Evolutionary conservation across 2,888 invertebrate species (phyloP).

Genomic region (Metellina segmentata): DNA sequence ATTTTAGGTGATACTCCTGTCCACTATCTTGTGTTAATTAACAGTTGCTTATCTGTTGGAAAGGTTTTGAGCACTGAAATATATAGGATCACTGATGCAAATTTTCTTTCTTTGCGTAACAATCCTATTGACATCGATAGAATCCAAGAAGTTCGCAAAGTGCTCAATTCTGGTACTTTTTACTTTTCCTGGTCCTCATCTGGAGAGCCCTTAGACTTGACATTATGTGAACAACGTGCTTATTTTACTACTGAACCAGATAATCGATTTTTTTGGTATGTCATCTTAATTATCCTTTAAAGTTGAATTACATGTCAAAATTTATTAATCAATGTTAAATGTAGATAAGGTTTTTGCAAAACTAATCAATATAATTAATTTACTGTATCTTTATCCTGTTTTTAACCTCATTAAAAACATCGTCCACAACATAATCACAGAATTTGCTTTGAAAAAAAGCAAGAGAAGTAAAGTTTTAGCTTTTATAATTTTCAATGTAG

Average conservation of each 20-base stretch:
- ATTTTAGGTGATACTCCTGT: conserved; percentile 82
- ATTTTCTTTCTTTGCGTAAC: conserved; percentile 89
- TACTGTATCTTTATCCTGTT: too few relatives aligned
- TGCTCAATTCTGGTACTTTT: conserved; percentile 98
- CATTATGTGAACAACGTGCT: conserved; percentile 94
- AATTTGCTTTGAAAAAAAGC: too few relatives aligned
- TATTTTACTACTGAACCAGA: conserved; percentile 91
- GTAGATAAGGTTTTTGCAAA: neutral
- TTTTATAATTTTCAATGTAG: too few relatives aligned
- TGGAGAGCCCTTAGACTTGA: conserved; percentile 89
- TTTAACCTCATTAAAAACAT: too few relatives aligned
- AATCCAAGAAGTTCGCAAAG: conserved; percentile 81
- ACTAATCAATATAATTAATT: neutral
- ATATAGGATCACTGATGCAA: conserved; percentile 95
- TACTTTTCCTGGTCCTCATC: conserved; percentile 93
- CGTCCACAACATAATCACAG: too few relatives aligned
- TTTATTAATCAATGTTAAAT: neutral
- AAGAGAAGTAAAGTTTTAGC: too few relatives aligned
- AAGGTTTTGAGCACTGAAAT: conserved; percentile 97
- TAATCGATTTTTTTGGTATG: conserved; percentile 97
- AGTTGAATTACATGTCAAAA: neutral
- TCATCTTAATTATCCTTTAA: conserved; percentile 19
- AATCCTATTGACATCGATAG: conserved; percentile 81
- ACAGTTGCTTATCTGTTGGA: conserved; percentile 97
- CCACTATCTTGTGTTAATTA: conserved; percentile 94